phyloP scores from a whole-genome alignment of 2,797 vertebrate genomes.

The Pangasius macronema region DNA sequence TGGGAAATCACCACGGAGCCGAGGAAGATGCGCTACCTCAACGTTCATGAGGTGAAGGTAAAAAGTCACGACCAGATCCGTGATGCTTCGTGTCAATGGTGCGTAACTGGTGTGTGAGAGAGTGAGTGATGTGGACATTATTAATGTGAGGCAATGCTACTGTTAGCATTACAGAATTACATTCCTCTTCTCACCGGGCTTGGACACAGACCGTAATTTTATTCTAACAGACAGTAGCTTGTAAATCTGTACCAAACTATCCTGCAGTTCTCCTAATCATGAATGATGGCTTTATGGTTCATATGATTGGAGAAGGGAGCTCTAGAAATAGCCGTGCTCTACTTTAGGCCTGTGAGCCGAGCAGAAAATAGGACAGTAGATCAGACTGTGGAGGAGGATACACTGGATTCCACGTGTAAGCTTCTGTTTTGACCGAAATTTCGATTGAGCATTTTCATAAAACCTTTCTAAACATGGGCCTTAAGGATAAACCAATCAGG shows the following conservation, averaged over 20 bases:
- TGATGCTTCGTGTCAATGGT: not conserved
- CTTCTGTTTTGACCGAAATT: constrained; percentile 6
- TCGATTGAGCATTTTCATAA: not conserved
- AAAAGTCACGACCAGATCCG: constrained; percentile 39
- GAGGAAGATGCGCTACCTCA: not conserved
- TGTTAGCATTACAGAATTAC: not conserved
- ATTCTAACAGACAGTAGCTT: not conserved
- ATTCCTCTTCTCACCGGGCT: not conserved
- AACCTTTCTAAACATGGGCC: not conserved
- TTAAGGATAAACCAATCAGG: not conserved
- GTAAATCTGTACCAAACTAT: not conserved
- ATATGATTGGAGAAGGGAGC: constrained; percentile 31
- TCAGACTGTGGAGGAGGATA: constrained; percentile 40
- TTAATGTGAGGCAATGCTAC: not conserved
- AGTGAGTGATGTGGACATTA: not conserved
- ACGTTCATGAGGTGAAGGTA: not conserved
- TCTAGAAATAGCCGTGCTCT: constrained; percentile 70
- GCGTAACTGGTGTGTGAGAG: not conserved
- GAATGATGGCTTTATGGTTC: constrained; percentile 4
- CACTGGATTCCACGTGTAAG: not conserved
- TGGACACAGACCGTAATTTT: not conserved
- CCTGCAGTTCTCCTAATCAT: not conserved
- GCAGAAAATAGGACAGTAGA: constrained; percentile 55
- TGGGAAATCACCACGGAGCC: no score
- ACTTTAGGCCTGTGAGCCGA: constrained; percentile 59